phyloP scores from a whole-genome alignment of 2,113 vertebrate genomes.

The Macroglossus sobrinus region DNA sequence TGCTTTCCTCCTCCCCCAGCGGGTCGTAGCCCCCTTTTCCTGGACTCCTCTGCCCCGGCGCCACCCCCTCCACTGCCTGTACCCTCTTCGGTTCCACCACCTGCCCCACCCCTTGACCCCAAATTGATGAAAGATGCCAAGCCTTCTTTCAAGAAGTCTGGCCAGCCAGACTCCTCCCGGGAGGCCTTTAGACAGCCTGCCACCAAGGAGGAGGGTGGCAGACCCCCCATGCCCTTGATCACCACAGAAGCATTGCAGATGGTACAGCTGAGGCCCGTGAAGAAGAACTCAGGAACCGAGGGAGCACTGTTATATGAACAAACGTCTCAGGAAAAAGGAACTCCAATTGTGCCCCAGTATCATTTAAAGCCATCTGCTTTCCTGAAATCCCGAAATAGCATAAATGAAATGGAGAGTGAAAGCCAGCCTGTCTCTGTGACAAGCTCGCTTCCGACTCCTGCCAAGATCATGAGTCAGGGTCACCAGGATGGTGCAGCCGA shows the following conservation, averaged over 20 bases:
- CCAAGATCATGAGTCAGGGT: slow-evolving; percentile 71
- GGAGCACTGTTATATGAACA: slow-evolving; percentile 62
- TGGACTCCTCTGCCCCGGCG: slow-evolving; percentile 42
- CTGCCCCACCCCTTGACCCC: slow-evolving; percentile 81
- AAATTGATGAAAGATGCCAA: slow-evolving; percentile 79
- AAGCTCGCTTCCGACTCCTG: slow-evolving; percentile 75
- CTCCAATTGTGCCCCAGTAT: slow-evolving; percentile 68
- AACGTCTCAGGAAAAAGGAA: slow-evolving; percentile 80
- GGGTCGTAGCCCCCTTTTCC: slow-evolving; percentile 70
- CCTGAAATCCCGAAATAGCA: slow-evolving; percentile 79
- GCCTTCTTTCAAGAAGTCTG: slow-evolving; percentile 68
- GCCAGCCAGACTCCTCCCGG: slow-evolving; percentile 59
- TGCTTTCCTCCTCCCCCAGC: slow-evolving; percentile 57
- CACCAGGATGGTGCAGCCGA: slow-evolving; percentile 43
- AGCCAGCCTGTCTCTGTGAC: slow-evolving; percentile 79
- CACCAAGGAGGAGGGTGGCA: slow-evolving; percentile 73
- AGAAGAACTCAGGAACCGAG: slow-evolving; percentile 75
- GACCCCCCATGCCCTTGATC: slow-evolving; percentile 88
- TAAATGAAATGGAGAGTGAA: slow-evolving; percentile 78
- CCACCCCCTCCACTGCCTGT: slow-evolving; percentile 51
- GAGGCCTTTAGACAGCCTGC: slow-evolving; percentile 56
- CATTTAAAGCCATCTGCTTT: slow-evolving; percentile 81
- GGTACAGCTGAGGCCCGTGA: slow-evolving; percentile 92
- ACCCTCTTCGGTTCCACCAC: slow-evolving; percentile 62
- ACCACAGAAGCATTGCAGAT: slow-evolving; percentile 91